These are phyloP conservation scores for Tachina grossa DNA, from an alignment of 2,888 invertebrate genomes.

Conservation along the genomic window DNA sequence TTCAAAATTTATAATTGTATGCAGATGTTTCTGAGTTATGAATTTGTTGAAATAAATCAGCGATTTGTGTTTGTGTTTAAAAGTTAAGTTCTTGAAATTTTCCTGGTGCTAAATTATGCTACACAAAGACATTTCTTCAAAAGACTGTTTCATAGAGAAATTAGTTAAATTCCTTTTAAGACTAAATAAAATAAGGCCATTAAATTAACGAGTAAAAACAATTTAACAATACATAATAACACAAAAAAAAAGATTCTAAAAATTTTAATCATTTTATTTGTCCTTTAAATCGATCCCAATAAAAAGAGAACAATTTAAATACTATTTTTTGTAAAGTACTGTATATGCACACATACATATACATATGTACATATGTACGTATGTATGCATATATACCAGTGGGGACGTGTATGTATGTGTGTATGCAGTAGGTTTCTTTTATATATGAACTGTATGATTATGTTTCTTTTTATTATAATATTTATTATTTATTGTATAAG, in stretches of 20 bases:
- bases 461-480: constrained; percentile 2
- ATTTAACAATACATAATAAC: neutral
- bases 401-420: neutral
- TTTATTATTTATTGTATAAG: neutral
- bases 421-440: neutral
- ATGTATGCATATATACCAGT: neutral
- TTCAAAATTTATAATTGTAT: too few relatives aligned
- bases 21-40: too few relatives aligned
- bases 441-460: constrained; percentile 7
- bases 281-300: constrained; percentile 1
- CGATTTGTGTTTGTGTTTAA: neutral
- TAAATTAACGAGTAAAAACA: neutral
- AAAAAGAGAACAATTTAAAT: neutral
- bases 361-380: too few relatives aligned
- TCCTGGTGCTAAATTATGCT: too few relatives aligned
- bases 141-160: neutral
- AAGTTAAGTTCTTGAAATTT: neutral
- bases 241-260: neutral
- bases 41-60: too few relatives aligned
- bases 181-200: neutral
- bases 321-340: constrained; percentile 7
- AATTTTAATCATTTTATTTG: neutral
- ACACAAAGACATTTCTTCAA: neutral
- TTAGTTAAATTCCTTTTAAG: neutral
- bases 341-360: too few relatives aligned